phyloP scores from a whole-genome alignment of 1,140 invertebrate species.

The Andricus grossulariae region DNA sequence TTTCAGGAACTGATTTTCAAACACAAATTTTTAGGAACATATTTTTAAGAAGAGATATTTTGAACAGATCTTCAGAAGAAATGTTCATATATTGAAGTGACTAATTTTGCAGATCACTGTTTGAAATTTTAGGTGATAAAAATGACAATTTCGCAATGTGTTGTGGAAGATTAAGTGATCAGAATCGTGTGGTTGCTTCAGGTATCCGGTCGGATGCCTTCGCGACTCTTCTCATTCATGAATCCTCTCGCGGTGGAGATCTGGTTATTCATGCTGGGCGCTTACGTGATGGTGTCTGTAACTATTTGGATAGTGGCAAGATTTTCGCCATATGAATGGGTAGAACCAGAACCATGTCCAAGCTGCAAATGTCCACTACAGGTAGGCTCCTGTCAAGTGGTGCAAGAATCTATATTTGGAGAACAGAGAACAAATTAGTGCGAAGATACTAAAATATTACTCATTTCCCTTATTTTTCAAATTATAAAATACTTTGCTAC shows the following conservation, averaged over 20 bases:
- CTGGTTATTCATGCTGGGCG: conserved; percentile 82
- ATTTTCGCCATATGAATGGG: conserved; percentile 84
- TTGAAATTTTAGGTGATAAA: too few relatives aligned
- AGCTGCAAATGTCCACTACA: conserved; percentile 72
- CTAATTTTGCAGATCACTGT: too few relatives aligned
- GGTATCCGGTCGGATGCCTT: conserved; percentile 78
- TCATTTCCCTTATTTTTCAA: too few relatives aligned
- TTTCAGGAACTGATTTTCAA: too few relatives aligned
- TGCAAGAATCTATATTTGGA: conserved; percentile 39
- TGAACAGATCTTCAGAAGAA: too few relatives aligned
- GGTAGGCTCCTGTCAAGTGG: conserved; percentile 72
- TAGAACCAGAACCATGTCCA: conserved; percentile 79
- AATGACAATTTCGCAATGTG: conserved; percentile 34
- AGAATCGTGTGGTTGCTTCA: conserved; percentile 66
- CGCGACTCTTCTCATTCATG: conserved; percentile 83
- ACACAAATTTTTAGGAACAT: too few relatives aligned
- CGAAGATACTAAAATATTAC: conserved; percentile 46
- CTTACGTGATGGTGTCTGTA: conserved; percentile 81
- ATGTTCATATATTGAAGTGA: too few relatives aligned
- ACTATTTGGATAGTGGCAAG: conserved; percentile 84
- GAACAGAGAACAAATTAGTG: background rate
- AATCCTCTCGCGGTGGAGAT: conserved; percentile 83
- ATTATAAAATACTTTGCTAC: too few relatives aligned
- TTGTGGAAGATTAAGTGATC: background rate
- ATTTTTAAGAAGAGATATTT: too few relatives aligned